Percentiles rank a stretch among this genome's conserved stretches.
Conservation (phyloP, 2,888 invertebrate genomes). For the Fragum fragum region DNA sequence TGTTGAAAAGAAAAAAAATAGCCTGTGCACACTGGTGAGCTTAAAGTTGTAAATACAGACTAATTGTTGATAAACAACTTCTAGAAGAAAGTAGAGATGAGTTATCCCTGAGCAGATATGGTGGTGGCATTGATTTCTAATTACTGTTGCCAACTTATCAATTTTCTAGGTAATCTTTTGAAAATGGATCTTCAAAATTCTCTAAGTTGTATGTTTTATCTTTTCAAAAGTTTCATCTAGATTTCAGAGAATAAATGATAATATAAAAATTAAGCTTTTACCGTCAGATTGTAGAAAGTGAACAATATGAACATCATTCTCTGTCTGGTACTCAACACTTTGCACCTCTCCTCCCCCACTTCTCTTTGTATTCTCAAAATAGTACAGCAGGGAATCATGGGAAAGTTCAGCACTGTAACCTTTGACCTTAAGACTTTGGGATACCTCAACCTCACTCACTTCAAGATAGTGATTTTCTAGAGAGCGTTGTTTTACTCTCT, state of each 20-base stretch:
- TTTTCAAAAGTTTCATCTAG: too few species aligned
- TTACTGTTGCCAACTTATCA: too few species aligned
- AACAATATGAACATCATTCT: slow-evolving; percentile 36
- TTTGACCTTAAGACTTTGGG: slow-evolving; percentile 41
- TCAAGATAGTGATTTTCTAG: slow-evolving; percentile 31
- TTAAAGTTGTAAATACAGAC: too few species aligned
- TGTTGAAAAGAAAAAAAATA: background rate
- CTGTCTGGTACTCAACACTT: slow-evolving; percentile 6
- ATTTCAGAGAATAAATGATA: background rate
- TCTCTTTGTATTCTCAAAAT: slow-evolving; percentile 55
- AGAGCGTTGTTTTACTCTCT: slow-evolving; percentile 9
- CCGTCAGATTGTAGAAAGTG: slow-evolving; percentile 46
- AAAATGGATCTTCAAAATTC: too few species aligned
- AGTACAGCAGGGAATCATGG: slow-evolving; percentile 38
- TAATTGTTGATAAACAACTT: too few species aligned
- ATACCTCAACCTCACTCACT: slow-evolving; percentile 31
- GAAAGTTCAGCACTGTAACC: slow-evolving; percentile 9
- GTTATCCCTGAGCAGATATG: too few species aligned
- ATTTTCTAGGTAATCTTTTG: too few species aligned
- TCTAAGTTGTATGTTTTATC: too few species aligned
- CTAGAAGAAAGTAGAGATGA: too few species aligned
- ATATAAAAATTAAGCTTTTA: slow-evolving; percentile 9
- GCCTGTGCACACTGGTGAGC: too few species aligned
- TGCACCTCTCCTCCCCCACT: slow-evolving; percentile 51
- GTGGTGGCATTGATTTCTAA: too few species aligned